Base-by-base conservation (phyloP, 1,140 invertebrate genomes). In the Cyclina sinensis region DNA sequence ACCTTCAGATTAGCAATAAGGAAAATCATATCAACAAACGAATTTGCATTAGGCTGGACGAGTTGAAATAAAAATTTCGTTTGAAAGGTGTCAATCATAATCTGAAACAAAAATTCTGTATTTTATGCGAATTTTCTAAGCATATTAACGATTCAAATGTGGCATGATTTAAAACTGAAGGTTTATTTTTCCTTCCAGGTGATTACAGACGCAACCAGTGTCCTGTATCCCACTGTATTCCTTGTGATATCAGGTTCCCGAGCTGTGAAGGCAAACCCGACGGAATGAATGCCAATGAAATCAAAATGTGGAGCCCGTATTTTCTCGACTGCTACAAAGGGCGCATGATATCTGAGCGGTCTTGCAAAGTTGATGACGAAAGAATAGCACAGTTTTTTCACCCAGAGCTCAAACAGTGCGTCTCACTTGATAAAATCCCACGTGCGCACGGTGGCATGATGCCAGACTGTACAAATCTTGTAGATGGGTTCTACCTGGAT, bases 211-310 rank as follows among this genome's bases (percentile, higher is more conserved):
- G 51, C 12, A 70, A 76, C n/a, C 24, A 54, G n/a, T 88, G 86
- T 57, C 57, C 43, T 37, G 48, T 68, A 0, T 9, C 89, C 16
- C 85, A 90, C 80, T 90, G 88, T 81, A 51, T 65, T n/a, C 90
- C 90, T 1, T 91, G 90, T 39, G 21, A 12, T 27, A 24, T 89
- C 18, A 12, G 70, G 16, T 65, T 83, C 24, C 87, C 87, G 57
- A 91, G 73, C 80, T 91, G 90, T 57, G 90, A 91, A 48, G 84
- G 80, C 0, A 89, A 88, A 43, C 39, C 51, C 39, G 84, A 91
- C 46, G 90, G 90, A 21, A 35, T 87, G 14, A n/a, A 80, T 65
- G 59, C 81, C 18, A 78, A 91, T 46, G 32, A 46, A n/a, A 35
- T 51, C 3, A 91, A 84, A 88, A 37, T 81, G 21, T 88, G 86